Base-by-base conservation (phyloP, 2,888 invertebrate genomes). In the Quadroppia sp. region DNA sequence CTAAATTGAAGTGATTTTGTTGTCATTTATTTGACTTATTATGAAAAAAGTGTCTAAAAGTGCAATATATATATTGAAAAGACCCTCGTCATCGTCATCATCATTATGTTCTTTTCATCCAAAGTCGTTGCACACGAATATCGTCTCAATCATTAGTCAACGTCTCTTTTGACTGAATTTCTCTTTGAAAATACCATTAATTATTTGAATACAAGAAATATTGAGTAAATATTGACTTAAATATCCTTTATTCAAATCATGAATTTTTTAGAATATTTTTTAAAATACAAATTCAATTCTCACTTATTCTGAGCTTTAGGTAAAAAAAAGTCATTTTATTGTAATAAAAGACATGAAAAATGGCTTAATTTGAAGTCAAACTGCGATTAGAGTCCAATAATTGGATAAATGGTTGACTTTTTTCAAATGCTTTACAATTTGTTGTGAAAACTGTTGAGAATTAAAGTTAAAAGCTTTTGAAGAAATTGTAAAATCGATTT, bases 401-500 rank as follows among this genome's bases (percentile, higher is more conserved):
- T 9, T 53, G 11, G 20, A 25, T 13, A 23, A 23, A 23, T 25
- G 9, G n/a, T 3, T 50, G 20, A 50, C 20, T 20, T 53, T 53
- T 53, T 25, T 53, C 23, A 25, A 50, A n/a, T 50, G 6, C 11
- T 53, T 53, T 23, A 25, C 25, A 53, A 23, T 53, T 23, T 30
- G 7, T 53, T 53, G 28, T 3, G n/a, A 32, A 61, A 61, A 61
- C 61, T 32, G 28, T 61, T 9, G 61, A 61, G 61, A 61, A 36
- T 61, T 32, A 15, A 30, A 61, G 61, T 61, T 30, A 32, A 32
- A 32, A 28, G 61, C n/a, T 32, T 3, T 61, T 2, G 30, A 61
- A 61, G 17, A 17, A 2, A 61, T 32, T 61, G 61, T 30, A 36
- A 61, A 61, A 61, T 61, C 61, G 61, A 32, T 53, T 61, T 61